phyloP scores from a whole-genome alignment of 2,113 vertebrate genomes.

The Pelecanus crispus region DNA sequence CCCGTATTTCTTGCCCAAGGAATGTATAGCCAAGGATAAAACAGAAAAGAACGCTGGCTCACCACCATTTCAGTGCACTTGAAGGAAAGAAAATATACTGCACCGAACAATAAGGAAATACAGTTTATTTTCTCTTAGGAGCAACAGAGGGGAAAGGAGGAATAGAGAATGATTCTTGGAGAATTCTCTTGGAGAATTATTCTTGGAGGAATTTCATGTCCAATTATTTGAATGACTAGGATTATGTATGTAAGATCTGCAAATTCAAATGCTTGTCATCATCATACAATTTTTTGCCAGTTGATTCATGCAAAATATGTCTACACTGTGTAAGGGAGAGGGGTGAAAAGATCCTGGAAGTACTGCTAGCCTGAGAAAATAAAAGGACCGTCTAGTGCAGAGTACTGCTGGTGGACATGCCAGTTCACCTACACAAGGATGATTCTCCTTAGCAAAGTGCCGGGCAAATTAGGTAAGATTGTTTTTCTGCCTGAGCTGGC shows the following conservation, averaged over 20 bases:
- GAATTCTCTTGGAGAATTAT: background rate
- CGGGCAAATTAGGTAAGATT: background rate
- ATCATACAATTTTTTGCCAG: background rate
- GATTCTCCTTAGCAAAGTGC: background rate
- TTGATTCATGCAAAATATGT: background rate
- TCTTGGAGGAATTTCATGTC: background rate
- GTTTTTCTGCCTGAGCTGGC: background rate
- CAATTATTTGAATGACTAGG: constrained; percentile 4
- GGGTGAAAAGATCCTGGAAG: background rate
- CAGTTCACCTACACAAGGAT: background rate
- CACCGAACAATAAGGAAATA: background rate
- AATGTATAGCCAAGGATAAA: background rate
- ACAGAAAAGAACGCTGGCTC: background rate
- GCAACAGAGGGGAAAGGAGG: background rate
- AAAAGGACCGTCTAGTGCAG: background rate
- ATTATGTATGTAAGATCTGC: background rate
- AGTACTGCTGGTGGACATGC: background rate
- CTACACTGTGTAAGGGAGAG: background rate
- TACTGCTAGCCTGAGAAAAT: background rate
- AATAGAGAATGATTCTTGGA: background rate
- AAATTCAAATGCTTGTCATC: background rate
- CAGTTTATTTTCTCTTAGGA: background rate
- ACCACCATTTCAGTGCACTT: background rate
- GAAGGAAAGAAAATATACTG: background rate
- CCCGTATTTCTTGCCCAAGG: background rate